Conservation (phyloP, 2,888 invertebrate genomes). For the Chrysolina haemoptera region DNA sequence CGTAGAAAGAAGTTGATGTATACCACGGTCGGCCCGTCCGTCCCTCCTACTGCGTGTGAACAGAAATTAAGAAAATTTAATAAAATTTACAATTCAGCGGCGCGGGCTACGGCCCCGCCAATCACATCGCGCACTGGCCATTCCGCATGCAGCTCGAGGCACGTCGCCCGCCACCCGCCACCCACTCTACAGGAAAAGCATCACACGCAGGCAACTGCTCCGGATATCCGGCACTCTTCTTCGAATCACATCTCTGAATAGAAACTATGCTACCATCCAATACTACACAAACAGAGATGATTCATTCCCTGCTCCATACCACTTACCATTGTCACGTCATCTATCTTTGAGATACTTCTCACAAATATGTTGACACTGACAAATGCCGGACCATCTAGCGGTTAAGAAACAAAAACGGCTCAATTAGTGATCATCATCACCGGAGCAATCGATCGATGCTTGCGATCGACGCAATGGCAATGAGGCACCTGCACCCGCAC, state of each 20-base stretch:
- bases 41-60: conserved; percentile 75
- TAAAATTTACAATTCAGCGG: conserved; percentile 52
- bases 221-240: conserved; percentile 55
- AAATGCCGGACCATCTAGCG: conserved; percentile 92
- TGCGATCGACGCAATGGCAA: conserved; percentile 59
- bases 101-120: conserved; percentile 66
- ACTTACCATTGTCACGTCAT: conserved; percentile 99
- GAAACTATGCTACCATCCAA: conserved; percentile 64
- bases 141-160: conserved; percentile 62
- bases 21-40: conserved; percentile 90
- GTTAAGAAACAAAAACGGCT: conserved; percentile 67
- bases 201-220: conserved; percentile 45
- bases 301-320: conserved; percentile 63
- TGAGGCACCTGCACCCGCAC: conserved; percentile 65
- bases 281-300: conserved; percentile 65
- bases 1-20: conserved; percentile 96
- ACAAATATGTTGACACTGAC: conserved; percentile 99
- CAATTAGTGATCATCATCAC: conserved; percentile 64
- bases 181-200: conserved; percentile 32
- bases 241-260: conserved; percentile 63
- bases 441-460: conserved; percentile 52
- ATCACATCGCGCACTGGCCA: conserved; percentile 68
- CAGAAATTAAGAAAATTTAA: conserved; percentile 65
- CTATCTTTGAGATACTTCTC: conserved; percentile 99
- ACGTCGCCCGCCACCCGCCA: conserved; percentile 52